These are phyloP conservation scores for Oryzias sinensis DNA, from an alignment of 2,797 vertebrate species.

Conservation along the genomic window DNA sequence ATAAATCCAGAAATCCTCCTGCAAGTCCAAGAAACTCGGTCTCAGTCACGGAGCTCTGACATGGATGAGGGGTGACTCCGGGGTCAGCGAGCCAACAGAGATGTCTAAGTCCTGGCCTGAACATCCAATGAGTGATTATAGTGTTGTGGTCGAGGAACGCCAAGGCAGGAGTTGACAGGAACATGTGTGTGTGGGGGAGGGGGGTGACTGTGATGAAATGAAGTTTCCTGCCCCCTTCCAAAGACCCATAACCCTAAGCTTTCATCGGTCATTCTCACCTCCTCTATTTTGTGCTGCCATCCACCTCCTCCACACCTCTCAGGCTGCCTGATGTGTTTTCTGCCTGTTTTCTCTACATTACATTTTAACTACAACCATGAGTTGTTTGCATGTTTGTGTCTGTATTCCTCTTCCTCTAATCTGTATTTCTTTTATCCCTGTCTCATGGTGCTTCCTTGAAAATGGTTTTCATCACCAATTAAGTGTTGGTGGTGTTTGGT, in stretches of 20 bases:
- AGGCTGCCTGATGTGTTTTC: conserved; percentile 10
- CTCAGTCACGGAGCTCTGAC: background rate
- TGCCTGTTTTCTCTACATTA: conserved; percentile 7
- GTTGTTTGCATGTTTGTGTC: conserved; percentile 16
- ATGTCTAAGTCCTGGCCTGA: conserved; percentile 1
- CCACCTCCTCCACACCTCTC: conserved; percentile 22
- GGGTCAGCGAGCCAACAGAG: conserved; percentile 27
- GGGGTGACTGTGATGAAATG: conserved; percentile 56
- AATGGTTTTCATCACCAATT: conserved; percentile 41
- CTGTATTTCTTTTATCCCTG: conserved; percentile 10
- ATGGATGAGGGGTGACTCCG: conserved; percentile 7
- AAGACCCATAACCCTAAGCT: conserved; percentile 49
- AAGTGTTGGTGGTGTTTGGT: conserved; percentile 27
- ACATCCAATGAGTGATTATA: conserved; percentile 15
- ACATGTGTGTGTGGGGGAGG: conserved; percentile 36
- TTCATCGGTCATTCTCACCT: conserved; percentile 57
- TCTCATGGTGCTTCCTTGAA: conserved; percentile 9
- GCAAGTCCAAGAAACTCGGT: background rate
- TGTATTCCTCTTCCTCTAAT: conserved; percentile 13
- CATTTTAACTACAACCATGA: conserved; percentile 7
- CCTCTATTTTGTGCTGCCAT: conserved; percentile 32
- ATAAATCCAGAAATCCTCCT: too few relatives aligned
- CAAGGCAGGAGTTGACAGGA: conserved; percentile 21
- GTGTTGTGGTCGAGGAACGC: conserved; percentile 31
- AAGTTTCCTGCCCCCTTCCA: conserved; percentile 47